Evolutionary conservation across 2,797 vertebrate genomes (phyloP).

Genomic region (Acanthiza pusilla): DNA sequence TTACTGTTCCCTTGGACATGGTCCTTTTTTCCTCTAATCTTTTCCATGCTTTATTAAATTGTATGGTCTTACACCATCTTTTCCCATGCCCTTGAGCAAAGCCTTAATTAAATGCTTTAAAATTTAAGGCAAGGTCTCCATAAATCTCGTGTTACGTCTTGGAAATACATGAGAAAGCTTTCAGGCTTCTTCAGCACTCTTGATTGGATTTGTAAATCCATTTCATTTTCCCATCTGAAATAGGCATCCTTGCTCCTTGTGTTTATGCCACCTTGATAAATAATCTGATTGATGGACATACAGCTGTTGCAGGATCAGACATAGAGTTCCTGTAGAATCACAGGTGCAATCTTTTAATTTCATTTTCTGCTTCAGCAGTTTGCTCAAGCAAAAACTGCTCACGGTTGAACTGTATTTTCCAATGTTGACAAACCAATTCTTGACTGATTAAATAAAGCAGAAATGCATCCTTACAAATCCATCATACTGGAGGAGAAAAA

Average conservation of each 20-base stretch:
- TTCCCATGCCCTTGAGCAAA: not conserved
- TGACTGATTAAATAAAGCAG: not conserved
- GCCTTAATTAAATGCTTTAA: not conserved
- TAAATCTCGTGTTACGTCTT: not conserved
- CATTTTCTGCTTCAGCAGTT: not conserved
- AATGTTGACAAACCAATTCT: not conserved
- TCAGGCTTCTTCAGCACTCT: not conserved
- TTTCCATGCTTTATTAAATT: not conserved
- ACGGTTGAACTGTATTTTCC: not conserved
- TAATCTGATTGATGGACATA: not conserved
- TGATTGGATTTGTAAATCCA: not conserved
- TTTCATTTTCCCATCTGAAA: not conserved
- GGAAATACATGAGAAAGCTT: not conserved
- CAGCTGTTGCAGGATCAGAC: not conserved
- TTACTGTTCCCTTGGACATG: not conserved
- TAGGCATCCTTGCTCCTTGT: not conserved
- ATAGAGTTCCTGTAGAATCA: not conserved
- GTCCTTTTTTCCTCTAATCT: not conserved
- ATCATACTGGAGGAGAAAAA: not conserved
- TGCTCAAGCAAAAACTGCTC: not conserved
- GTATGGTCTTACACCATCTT: not conserved
- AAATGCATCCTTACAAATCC: not conserved
- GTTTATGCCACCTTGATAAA: not conserved
- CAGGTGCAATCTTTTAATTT: not conserved
- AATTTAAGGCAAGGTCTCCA: not conserved